A percentile compares a stretch with the other conserved stretches of the same genome.
Conservation (phyloP, 2,113 vertebrate species). For the Tachuris rubrigastra region DNA sequence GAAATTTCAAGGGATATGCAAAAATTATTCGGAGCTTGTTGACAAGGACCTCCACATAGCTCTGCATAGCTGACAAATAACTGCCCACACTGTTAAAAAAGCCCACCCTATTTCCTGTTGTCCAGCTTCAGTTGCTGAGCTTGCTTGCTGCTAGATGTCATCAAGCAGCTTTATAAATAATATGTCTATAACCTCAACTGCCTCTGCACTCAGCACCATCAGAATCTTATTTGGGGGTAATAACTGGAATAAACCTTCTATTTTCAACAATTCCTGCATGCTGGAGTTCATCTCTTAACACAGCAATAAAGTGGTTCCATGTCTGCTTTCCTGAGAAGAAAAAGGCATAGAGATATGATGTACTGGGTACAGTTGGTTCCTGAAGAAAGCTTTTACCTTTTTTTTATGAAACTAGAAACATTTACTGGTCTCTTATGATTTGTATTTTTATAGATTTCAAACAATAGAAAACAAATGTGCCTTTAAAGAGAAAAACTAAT, state of each 20-base stretch:
- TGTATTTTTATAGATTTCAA: constrained; percentile 31
- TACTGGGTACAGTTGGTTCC: neutral
- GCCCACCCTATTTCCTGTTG: neutral
- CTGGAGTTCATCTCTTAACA: neutral
- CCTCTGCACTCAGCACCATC: neutral
- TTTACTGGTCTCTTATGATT: neutral
- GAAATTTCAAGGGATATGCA: neutral
- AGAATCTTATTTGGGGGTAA: neutral
- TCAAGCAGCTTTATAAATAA: neutral
- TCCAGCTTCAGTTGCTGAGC: neutral
- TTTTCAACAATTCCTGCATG: neutral
- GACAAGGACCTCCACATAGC: neutral
- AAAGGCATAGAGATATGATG: neutral
- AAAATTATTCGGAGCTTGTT: neutral
- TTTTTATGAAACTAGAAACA: neutral
- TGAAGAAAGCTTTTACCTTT: neutral
- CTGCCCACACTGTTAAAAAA: neutral
- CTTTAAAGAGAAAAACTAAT: constrained; percentile 48
- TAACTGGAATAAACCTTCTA: neutral
- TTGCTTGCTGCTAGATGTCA: neutral
- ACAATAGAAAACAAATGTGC: neutral
- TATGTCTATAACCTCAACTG: neutral
- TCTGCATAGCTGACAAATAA: neutral
- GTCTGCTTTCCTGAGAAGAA: neutral
- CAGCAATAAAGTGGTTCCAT: neutral